Evolutionary conservation across 2,888 invertebrate genomes (phyloP), one percentile per base, ranked within the genome.

Genomic region (Meghimatium bilineatum): DNA sequence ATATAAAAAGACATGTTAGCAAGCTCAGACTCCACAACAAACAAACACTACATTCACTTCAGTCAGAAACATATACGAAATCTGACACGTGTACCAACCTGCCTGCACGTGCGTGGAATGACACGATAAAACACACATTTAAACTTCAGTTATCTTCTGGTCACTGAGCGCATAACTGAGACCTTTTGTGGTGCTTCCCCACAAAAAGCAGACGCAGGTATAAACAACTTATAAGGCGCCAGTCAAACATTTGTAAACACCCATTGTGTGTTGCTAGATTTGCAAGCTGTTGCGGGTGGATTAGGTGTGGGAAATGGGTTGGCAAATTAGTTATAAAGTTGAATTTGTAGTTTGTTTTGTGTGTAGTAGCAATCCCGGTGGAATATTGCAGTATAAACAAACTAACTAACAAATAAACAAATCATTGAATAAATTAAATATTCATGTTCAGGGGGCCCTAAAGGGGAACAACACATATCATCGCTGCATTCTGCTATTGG

Each of bases 51-150:
- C 44, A 12, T 72, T 20, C 44, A 44, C n/a, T 29, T 29, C 3
- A 12, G 8, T 14, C 44, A 14, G 10, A 49, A 44, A 69, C 69
- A 69, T 23, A 29, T 5, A 6, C 20, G 36, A 17, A 38, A 26
- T 23, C 36, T 38, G 69, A 44, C 52, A 52, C 10, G 74, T 52
- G 74, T 52, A 74, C 52, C 49, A 74, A 74, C 74, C 20, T 74
- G 52, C 74, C 20, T 52, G 74, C 74, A 74, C 74, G 74, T 74
- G 74, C 52, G 52, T 10, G 52, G 74, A 74, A 29, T 74, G 74
- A 74, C 74, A 74, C 49, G 74, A 74, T 74, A 74, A 74, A 52
- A 32, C 29, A 17, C 52, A 52, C 52, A 56, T 49, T 74, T 44
- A n/a, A 72, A n/a, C 44, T 72, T 12, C 6, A 44, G 72, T 38